phyloP scores from a whole-genome alignment of 2,888 invertebrate genomes.

The Cyclophora punctaria region DNA sequence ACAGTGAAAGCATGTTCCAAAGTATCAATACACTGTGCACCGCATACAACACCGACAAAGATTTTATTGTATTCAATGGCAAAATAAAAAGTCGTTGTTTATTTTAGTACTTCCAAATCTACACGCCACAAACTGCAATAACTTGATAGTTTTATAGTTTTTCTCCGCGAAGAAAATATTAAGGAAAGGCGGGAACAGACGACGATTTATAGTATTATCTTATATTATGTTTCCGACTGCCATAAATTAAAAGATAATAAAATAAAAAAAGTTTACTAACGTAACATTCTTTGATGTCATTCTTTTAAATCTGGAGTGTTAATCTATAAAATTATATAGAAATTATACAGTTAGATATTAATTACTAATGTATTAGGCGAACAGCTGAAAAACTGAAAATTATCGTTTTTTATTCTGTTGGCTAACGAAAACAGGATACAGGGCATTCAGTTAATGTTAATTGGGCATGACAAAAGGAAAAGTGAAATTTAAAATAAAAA shows the following conservation, averaged over 20 bases:
- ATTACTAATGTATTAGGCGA: slow-evolving; percentile 9
- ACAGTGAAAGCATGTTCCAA: slow-evolving; percentile 1
- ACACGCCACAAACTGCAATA: slow-evolving; percentile 51
- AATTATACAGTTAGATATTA: slow-evolving; percentile 14
- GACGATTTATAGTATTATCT: slow-evolving; percentile 56
- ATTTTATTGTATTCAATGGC: slow-evolving; percentile 63
- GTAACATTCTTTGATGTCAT: slow-evolving; percentile 29
- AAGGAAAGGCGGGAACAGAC: slow-evolving; percentile 45
- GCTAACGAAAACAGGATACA: slow-evolving; percentile 17
- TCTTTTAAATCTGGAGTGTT: slow-evolving; percentile 6
- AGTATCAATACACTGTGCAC: slow-evolving; percentile 37
- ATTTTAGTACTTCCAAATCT: slow-evolving; percentile 44
- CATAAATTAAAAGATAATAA: slow-evolving; percentile 36
- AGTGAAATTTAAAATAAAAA: slow-evolving; percentile 9
- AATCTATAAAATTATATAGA: slow-evolving; percentile 9
- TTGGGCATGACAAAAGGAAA: slow-evolving; percentile 22
- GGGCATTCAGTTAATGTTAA: slow-evolving; percentile 19
- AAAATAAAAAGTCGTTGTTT: slow-evolving; percentile 51
- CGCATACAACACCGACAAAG: slow-evolving; percentile 38
- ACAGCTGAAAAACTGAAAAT: slow-evolving; percentile 9
- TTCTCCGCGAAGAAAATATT: slow-evolving; percentile 42
- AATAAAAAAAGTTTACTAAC: slow-evolving; percentile 17
- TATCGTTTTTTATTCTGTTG: slow-evolving; percentile 7
- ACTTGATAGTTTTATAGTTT: slow-evolving; percentile 69
- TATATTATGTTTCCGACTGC: slow-evolving; percentile 60